Base-by-base conservation (phyloP, 1,140 invertebrate species). In the Chionoecetes opilio region DNA sequence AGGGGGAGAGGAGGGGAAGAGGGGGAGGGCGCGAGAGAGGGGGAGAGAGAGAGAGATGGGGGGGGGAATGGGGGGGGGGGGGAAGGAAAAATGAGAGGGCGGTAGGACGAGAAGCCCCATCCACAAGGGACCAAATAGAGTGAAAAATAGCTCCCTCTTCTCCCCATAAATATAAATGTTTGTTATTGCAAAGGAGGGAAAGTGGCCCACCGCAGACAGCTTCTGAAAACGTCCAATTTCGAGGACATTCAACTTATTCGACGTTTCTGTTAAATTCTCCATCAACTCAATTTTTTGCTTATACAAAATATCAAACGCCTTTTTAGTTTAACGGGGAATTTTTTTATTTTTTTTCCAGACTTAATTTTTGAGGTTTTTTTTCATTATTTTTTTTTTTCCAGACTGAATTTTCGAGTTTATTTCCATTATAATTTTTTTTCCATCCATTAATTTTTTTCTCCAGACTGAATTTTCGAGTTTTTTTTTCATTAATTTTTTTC, bases 151-250 rank as follows among this genome's bases (percentile, higher is more conserved):
- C 63, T 75, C 63, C 63, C 63, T n/a, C 63, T 75, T 75, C 63
- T 75, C 63, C 63, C 63, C n/a, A 75, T 75, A 75, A 75, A 75
- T 75, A 75, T n/a, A 75, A 75, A 75, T 75, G 63, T 75, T 75
- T 75, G 63, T 75, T 75, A 75, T 75, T 75, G 63, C 63, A 75
- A 8, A 5, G 63, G 11, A 17, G 63, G 63, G 63, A 75, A 75
- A 17, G 63, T 75, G 63, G 63, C 5, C 63, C 11, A 17, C 46
- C 46, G 8, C 46, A 53, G 46, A 53, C 46, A 53, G 11, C 63
- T n/a, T n/a, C 63, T 21, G 41, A 46, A n/a, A 46, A 46, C 63
- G 63, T 26, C 63, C 63, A 11, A 75, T 75, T 75, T 26, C 63
- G 8, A 26, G 0, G n/a, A 6, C 63, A 75, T 75, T 75, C n/a